Base-by-base conservation (phyloP, 2,797 vertebrate species). In the Scomberomorus guttatus region DNA sequence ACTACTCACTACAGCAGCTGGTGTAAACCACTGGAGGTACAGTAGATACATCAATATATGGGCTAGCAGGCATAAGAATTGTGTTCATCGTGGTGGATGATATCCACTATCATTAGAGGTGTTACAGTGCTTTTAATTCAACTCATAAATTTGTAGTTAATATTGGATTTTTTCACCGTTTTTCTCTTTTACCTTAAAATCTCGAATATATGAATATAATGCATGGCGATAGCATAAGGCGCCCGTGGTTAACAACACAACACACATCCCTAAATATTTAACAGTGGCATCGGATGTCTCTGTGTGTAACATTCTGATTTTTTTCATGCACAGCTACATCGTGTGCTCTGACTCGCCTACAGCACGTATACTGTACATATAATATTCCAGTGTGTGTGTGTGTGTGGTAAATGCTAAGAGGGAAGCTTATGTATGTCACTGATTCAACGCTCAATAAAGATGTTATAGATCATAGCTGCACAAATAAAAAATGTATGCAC, bases 401-500 rank as follows among this genome's bases (percentile, higher is more conserved):
- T 29, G 3, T 58, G 25, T 48, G 54, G 22, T 18, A 37, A 68
- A 52, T 54, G 22, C 2, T 25, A 9, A 42, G 42, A 55, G 17
- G 6, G 4, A 73, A 15, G 15, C 2, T 9, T 51, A 70, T 77
- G 73, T 70, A 62, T 83, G 75, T 56, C 69, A 79, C 56, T 46
- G 54, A 80, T 58, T 75, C 27, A 52, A 59, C 29, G 59, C 51
- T 75, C 27, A 70, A 27, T 80, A 55, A 72, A 75, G 42, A 76
- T 50, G 54, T 81, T 70, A 67, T 54, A 77, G 46, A 82, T 80
- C 12, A 82, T 76, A 22, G 39, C 12, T 22, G 63, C 48, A 67
- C 22, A 55, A n/a, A 71, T 63, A 44, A 77, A 75, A 79, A 44
- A 76, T 58, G 20, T 9, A 63, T 63, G 37, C 80, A 70, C 62